phyloP scores from a whole-genome alignment of 2,113 vertebrate species.

The Myrmophylax atrothorax region DNA sequence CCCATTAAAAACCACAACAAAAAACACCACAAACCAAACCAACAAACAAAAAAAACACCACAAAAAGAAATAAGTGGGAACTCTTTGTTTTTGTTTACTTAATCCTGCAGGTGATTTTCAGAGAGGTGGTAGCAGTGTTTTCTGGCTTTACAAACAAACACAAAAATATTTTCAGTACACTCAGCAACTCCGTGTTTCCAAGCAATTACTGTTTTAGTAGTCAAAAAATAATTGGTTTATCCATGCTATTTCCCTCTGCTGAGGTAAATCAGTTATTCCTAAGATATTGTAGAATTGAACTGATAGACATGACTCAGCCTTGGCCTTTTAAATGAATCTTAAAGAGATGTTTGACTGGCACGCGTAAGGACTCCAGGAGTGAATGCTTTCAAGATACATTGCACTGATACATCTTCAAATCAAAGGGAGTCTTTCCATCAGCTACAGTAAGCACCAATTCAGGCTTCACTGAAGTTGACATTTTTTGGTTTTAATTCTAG shows the following conservation, averaged over 20 bases:
- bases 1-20: background rate
- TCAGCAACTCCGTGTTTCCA: background rate
- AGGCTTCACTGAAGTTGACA: background rate
- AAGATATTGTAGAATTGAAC: background rate
- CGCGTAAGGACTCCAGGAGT: background rate
- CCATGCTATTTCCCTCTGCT: background rate
- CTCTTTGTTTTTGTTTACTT: background rate
- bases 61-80: background rate
- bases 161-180: background rate
- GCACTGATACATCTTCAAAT: background rate
- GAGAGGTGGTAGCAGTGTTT: background rate
- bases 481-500: background rate
- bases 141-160: background rate
- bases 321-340: background rate
- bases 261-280: background rate
- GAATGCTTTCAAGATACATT: background rate
- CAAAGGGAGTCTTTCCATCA: background rate
- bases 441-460: background rate
- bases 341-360: background rate
- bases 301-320: background rate
- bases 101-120: background rate
- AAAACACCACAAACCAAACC: background rate
- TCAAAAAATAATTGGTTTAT: background rate
- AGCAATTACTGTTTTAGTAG: background rate
- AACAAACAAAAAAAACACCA: background rate